A percentile compares a stretch with the other conserved stretches of the same genome.
Evolutionary conservation across 2,113 vertebrate genomes (phyloP).

Genomic region (Phylloscopus whistleri): DNA sequence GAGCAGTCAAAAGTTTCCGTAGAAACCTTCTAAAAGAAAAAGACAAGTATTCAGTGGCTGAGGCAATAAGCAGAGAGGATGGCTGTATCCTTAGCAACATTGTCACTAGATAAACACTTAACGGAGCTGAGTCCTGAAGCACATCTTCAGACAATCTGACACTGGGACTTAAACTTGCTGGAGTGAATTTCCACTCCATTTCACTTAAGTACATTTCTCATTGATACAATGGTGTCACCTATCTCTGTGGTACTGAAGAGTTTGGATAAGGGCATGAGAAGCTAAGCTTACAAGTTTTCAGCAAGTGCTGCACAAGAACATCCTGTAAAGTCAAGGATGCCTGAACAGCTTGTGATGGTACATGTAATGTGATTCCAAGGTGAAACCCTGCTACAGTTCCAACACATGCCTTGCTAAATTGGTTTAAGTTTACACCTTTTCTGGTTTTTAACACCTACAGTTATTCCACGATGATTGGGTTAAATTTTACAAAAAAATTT

Average conservation of each 20-base stretch:
- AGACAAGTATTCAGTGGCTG: background rate
- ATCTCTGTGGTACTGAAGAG: background rate
- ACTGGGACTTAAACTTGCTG: constrained; percentile 7
- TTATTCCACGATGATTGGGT: background rate
- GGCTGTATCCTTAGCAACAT: background rate
- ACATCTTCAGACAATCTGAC: constrained; percentile 6
- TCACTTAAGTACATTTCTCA: background rate
- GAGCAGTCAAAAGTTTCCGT: background rate
- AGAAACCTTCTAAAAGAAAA: background rate
- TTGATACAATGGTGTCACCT: background rate
- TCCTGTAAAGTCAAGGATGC: background rate
- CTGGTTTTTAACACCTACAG: background rate
- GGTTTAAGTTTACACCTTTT: background rate
- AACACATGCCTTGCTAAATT: background rate
- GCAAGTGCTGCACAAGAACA: background rate
- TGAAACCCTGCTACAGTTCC: background rate
- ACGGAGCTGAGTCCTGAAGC: background rate
- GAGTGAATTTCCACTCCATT: constrained; percentile 25
- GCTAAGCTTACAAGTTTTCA: background rate
- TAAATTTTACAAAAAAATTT: background rate
- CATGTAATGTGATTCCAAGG: background rate
- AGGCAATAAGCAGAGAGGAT: background rate
- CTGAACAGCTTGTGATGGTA: background rate
- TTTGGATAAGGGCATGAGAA: background rate
- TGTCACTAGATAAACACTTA: background rate